Evolutionary conservation across 2,113 vertebrate genomes (phyloP), one percentile per base, ranked within the genome.

Genomic region (Phrynosoma blainvillii): DNA sequence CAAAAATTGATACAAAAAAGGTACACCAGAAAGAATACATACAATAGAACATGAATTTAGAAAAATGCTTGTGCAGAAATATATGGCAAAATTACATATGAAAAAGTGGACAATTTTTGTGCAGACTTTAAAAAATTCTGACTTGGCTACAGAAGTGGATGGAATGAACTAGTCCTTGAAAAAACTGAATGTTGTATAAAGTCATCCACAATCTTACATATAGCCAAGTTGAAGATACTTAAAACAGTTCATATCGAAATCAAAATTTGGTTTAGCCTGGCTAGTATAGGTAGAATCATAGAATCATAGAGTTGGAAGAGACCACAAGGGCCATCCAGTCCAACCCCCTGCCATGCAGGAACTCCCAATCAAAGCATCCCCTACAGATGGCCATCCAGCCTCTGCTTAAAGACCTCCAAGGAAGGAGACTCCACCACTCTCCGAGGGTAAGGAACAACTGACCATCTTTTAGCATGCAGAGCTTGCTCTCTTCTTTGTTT

Each of bases 391-490:
- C n/a, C n/a, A n/a, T n/a, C n/a, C n/a, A n/a, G n/a, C n/a, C n/a
- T n/a, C n/a, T n/a, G n/a, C n/a, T n/a, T n/a, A n/a, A n/a, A n/a
- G n/a, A n/a, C n/a, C n/a, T n/a, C n/a, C n/a, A n/a, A n/a, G n/a
- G n/a, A n/a, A n/a, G n/a, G n/a, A n/a, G n/a, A n/a, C n/a, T n/a
- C n/a, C n/a, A n/a, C n/a, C n/a, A n/a, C n/a, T n/a, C n/a, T n/a
- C n/a, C n/a, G n/a, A n/a, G n/a, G 40, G 27, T 0, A 0, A 52
- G 40, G 87, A 1, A 40, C 25, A 1, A n/a, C 36, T 36, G 36
- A 36, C 36, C 2, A 36, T 36, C 36, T 36, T 36, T 36, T 36
- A 36, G 36, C 36, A 36, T 36, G 36, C 36, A 2, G 2, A 36
- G 36, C 36, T 36, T 36, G 36, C 36, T 36, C 36, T 36, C 36